Evolutionary conservation across 2,113 vertebrate species (phyloP).

Genomic region (Gavialis gangeticus): DNA sequence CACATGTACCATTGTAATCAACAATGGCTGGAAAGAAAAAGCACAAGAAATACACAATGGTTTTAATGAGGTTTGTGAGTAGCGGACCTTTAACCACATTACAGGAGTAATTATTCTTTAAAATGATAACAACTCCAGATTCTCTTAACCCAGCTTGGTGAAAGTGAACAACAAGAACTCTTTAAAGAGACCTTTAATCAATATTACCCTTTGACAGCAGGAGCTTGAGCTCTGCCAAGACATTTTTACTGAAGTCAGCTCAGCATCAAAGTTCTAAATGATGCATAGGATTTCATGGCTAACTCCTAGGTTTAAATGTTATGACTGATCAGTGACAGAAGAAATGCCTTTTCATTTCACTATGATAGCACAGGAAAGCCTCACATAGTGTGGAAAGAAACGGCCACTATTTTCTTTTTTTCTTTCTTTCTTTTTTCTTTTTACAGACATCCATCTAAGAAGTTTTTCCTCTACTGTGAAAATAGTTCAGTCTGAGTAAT

Average conservation of each 20-base stretch:
- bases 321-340: slow-evolving; percentile 56
- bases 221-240: slow-evolving; percentile 51
- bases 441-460: slow-evolving; percentile 53
- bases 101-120: slow-evolving; percentile 33
- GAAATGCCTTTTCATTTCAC: slow-evolving; percentile 58
- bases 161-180: slow-evolving; percentile 19
- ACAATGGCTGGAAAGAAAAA: slow-evolving; percentile 36
- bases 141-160: not conserved
- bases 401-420: not conserved
- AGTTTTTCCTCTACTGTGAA: slow-evolving; percentile 68
- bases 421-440: not conserved
- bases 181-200: slow-evolving; percentile 61
- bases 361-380: slow-evolving; percentile 56
- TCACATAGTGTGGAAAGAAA: slow-evolving; percentile 58
- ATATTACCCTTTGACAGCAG: slow-evolving; percentile 66
- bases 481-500: slow-evolving; percentile 65
- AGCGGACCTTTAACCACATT: not conserved
- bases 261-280: slow-evolving; percentile 76
- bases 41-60: not conserved
- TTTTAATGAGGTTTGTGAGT: slow-evolving; percentile 46
- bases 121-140: not conserved
- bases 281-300: slow-evolving; percentile 67
- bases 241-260: slow-evolving; percentile 70
- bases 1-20: not conserved
- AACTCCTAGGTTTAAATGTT: slow-evolving; percentile 52